These are phyloP conservation scores for Agrochola lychnidis DNA, from an alignment of 2,888 invertebrate species.

Conservation along the genomic window DNA sequence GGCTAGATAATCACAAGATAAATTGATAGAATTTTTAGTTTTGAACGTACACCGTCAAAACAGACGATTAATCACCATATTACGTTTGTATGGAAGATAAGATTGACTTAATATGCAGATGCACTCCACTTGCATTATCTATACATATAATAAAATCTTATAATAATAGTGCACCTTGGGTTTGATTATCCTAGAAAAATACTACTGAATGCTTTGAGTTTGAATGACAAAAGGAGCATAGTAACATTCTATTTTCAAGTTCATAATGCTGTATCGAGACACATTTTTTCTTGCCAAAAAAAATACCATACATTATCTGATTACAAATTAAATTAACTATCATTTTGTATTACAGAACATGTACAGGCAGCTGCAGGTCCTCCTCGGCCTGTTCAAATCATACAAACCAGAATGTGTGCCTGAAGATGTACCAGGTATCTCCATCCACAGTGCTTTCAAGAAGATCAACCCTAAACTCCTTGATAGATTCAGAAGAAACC, in stretches of 20 bases:
- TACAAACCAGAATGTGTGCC: conserved; percentile 88
- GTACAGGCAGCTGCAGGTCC: conserved; percentile 82
- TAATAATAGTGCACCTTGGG: background rate
- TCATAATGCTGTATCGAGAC: too few relatives aligned
- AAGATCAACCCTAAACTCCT: conserved; percentile 80
- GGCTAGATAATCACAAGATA: too few relatives aligned
- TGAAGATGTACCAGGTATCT: conserved; percentile 84
- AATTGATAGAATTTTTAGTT: too few relatives aligned
- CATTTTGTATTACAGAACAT: conserved; percentile 76
- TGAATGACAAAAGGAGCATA: background rate
- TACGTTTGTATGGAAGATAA: too few relatives aligned
- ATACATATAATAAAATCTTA: too few relatives aligned
- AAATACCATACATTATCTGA: background rate
- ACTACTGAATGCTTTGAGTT: background rate
- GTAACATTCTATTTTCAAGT: background rate
- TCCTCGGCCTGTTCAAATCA: conserved; percentile 86
- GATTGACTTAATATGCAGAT: too few relatives aligned
- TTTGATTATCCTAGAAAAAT: background rate
- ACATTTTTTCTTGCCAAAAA: too few relatives aligned
- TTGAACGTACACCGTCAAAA: too few relatives aligned
- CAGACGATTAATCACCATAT: too few relatives aligned
- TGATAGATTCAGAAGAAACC: conserved; percentile 79
- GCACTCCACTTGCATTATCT: background rate
- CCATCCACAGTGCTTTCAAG: conserved; percentile 84
- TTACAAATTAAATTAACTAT: background rate